Evolutionary conservation across 2,888 invertebrate genomes (phyloP).

Genomic region (Sinelater perroti): DNA sequence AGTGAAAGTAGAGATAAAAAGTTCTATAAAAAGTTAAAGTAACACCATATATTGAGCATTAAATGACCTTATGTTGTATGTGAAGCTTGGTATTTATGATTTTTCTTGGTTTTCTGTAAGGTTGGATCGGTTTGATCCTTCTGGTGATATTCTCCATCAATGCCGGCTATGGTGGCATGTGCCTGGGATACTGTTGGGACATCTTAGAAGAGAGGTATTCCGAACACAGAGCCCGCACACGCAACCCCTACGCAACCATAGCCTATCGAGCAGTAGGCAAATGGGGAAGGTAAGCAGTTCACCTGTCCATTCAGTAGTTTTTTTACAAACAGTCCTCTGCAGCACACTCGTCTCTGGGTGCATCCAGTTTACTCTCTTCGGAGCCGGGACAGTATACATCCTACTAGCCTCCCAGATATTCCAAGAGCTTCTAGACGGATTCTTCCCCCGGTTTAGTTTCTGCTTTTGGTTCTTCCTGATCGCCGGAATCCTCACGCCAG

Average conservation of each 20-base stretch:
- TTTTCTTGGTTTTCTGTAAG: too few species aligned
- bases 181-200: constrained; percentile 74
- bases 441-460: constrained; percentile 64
- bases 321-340: constrained; percentile 38
- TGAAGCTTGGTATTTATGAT: too few species aligned
- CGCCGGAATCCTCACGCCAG: constrained; percentile 67
- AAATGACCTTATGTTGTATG: too few species aligned
- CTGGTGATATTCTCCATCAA: constrained; percentile 68
- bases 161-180: constrained; percentile 73
- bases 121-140: constrained; percentile 72
- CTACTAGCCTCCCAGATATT: constrained; percentile 73
- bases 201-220: constrained; percentile 73
- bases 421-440: constrained; percentile 64
- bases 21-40: too few species aligned
- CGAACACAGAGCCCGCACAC: constrained; percentile 65
- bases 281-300: constrained; percentile 63
- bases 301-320: not conserved
- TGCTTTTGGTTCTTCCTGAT: constrained; percentile 73
- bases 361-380: constrained; percentile 72
- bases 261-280: constrained; percentile 70
- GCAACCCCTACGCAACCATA: constrained; percentile 76
- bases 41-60: too few species aligned
- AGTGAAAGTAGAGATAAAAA: too few species aligned
- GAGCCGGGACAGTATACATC: constrained; percentile 72
- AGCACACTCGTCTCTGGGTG: constrained; percentile 66